Percentiles rank a stretch among this genome's conserved stretches.
phyloP scores from a whole-genome alignment of 2,797 vertebrate genomes.

The Artibeus jamaicensis region DNA sequence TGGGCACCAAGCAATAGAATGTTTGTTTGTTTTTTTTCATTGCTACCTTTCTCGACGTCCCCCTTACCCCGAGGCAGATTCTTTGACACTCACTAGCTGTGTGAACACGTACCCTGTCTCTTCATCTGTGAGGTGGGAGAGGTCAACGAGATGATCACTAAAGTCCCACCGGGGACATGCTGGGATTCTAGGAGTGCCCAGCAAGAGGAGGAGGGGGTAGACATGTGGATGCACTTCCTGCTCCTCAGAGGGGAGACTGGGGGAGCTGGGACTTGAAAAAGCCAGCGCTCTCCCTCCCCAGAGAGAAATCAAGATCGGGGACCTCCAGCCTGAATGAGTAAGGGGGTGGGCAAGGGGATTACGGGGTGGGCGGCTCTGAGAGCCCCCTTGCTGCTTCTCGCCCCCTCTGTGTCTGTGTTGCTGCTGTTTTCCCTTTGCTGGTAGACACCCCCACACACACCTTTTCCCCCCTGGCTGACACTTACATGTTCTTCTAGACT shows the following conservation, averaged over 20 bases:
- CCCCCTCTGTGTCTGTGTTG: not conserved
- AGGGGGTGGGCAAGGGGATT: not conserved
- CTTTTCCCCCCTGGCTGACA: too few species aligned
- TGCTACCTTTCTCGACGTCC: not conserved
- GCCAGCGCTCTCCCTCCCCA: not conserved
- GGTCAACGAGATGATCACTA: not conserved
- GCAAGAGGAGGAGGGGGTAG: not conserved
- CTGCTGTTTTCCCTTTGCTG: not conserved
- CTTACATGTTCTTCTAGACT: not conserved
- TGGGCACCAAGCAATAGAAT: not conserved
- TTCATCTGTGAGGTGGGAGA: not conserved
- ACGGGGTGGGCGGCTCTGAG: not conserved
- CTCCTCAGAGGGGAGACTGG: not conserved
- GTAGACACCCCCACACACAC: too few species aligned
- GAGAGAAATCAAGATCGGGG: not conserved
- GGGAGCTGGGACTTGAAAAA: not conserved
- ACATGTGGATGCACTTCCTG: not conserved
- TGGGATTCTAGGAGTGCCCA: not conserved
- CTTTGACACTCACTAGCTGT: not conserved
- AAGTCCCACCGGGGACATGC: not conserved
- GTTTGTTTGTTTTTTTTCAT: not conserved
- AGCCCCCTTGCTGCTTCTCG: not conserved
- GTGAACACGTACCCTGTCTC: fast-evolving
- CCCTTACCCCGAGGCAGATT: not conserved
- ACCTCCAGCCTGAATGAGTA: not conserved